Conservation (phyloP, 2,888 invertebrate genomes). For the Agrypnus murinus region DNA sequence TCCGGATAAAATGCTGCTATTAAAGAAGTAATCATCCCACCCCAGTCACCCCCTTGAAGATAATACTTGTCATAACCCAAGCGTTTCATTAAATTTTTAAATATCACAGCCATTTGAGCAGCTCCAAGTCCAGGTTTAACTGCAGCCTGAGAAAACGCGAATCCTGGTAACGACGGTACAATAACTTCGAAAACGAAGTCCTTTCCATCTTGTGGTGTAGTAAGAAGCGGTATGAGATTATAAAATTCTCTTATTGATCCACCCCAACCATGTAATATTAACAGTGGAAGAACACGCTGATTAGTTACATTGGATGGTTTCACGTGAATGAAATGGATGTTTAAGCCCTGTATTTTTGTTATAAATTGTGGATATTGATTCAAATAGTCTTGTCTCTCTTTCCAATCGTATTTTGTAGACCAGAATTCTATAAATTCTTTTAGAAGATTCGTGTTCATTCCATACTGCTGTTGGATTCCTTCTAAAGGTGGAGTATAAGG, state of each 20-base stretch:
- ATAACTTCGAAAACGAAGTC: conserved; percentile 81
- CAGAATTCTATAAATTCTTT: conserved; percentile 84
- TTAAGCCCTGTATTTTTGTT: conserved; percentile 81
- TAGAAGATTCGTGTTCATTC: conserved; percentile 82
- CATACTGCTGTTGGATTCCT: conserved; percentile 83
- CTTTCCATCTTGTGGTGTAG: conserved; percentile 71
- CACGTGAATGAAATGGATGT: conserved; percentile 81
- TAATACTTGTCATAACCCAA: conserved; percentile 80
- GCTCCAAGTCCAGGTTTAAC: conserved; percentile 77
- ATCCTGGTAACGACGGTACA: conserved; percentile 74
- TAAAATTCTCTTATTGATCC: conserved; percentile 90
- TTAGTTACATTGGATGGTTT: conserved; percentile 71
- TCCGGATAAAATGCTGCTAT: conserved; percentile 79
- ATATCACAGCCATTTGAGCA: conserved; percentile 74
- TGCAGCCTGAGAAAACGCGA: conserved; percentile 73
- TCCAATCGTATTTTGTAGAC: conserved; percentile 82
- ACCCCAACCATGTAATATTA: conserved; percentile 92
- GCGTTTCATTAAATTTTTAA: conserved; percentile 81
- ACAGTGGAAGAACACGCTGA: conserved; percentile 75
- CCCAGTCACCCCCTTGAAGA: conserved; percentile 89
- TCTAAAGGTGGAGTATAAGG: conserved; percentile 75
- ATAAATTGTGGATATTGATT: conserved; percentile 81
- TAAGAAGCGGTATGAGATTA: conserved; percentile 80
- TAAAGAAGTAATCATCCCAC: conserved; percentile 76
- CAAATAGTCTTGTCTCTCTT: conserved; percentile 74